A percentile compares a stretch with the other conserved stretches of the same genome.
Evolutionary conservation across 2,797 vertebrate genomes (phyloP).

Genomic region (Typhlichthys eigenmanni): DNA sequence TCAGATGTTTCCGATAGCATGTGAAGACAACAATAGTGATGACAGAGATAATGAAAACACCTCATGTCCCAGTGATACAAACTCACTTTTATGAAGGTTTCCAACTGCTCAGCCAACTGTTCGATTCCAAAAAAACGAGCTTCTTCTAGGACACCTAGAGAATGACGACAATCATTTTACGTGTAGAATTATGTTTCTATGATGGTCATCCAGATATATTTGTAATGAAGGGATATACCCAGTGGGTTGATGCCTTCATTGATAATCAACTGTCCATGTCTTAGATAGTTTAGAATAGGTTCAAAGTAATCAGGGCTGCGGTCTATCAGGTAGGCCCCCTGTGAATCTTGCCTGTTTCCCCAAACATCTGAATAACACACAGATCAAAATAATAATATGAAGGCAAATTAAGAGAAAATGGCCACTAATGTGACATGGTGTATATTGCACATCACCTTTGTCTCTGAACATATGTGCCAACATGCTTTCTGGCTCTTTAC

Average conservation of each 20-base stretch:
- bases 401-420: not conserved
- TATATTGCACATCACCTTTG: slow-evolving; percentile 74
- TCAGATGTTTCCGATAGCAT: too few relatives aligned
- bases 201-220: not conserved
- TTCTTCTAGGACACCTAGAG: slow-evolving; percentile 88
- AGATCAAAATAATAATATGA: not conserved
- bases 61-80: not conserved
- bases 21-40: too few relatives aligned
- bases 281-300: slow-evolving; percentile 85
- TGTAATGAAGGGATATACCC: slow-evolving; percentile 25
- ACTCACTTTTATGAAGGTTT: slow-evolving; percentile 87
- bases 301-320: slow-evolving; percentile 90
- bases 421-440: not conserved
- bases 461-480: slow-evolving; percentile 92
- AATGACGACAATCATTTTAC: not conserved
- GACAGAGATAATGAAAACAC: not conserved
- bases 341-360: slow-evolving; percentile 86
- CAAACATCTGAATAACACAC: slow-evolving; percentile 77
- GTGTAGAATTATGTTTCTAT: not conserved
- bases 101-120: slow-evolving; percentile 88
- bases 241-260: slow-evolving; percentile 66
- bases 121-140: slow-evolving; percentile 94
- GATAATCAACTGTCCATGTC: slow-evolving; percentile 68
- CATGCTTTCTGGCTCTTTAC: slow-evolving; percentile 92
- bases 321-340: slow-evolving; percentile 88